A percentile compares a stretch with the other conserved stretches of the same genome.
Conservation (phyloP, 64 coral and sea anemone genomes). For the Dendrophyllia cribrosa region DNA sequence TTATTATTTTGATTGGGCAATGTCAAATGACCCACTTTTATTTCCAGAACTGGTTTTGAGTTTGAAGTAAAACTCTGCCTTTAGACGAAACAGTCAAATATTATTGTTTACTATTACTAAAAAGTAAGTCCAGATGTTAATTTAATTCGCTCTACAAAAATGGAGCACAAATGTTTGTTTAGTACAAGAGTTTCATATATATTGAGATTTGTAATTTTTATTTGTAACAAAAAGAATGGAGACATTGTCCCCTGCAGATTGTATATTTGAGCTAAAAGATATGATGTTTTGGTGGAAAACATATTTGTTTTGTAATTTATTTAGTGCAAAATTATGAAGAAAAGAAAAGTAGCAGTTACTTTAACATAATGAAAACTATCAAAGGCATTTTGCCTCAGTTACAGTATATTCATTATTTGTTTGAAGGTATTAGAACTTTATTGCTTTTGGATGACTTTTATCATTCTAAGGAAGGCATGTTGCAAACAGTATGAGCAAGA, state of each 20-base stretch:
- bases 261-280: slow-evolving; percentile 29
- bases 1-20: no score
- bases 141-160: not conserved
- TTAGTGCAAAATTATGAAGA: not conserved
- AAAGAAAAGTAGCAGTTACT: slow-evolving; percentile 5
- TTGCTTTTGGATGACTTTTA: no score
- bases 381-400: not conserved
- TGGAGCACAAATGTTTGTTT: not conserved
- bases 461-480: no score
- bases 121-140: not conserved
- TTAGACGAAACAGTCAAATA: not conserved
- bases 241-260: not conserved
- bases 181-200: not conserved
- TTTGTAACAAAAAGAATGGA: slow-evolving; percentile 35
- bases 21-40: no score
- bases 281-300: not conserved
- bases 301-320: slow-evolving; percentile 50
- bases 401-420: not conserved
- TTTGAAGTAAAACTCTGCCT: not conserved
- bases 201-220: slow-evolving; percentile 27
- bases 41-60: no score
- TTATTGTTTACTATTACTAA: not conserved
- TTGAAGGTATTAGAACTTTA: no score
- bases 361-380: not conserved
- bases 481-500: no score